Evolutionary conservation across 2,888 invertebrate species (phyloP).

Genomic region (Galerucella calmariensis): DNA sequence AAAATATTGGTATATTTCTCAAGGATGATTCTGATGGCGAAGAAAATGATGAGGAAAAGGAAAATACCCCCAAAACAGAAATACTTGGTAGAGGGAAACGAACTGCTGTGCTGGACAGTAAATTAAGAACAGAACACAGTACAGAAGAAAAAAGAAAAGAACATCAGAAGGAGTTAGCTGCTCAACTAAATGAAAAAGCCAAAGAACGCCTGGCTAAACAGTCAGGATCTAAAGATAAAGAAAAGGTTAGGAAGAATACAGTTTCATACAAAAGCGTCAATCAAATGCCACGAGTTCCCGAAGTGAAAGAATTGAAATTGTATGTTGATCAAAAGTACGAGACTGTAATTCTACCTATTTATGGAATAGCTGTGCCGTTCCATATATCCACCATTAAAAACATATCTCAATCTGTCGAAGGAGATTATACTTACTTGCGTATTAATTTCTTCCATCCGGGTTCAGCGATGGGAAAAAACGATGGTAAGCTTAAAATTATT

Average conservation of each 20-base stretch:
- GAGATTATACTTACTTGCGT: slow-evolving; percentile 97
- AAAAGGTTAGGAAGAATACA: slow-evolving; percentile 92
- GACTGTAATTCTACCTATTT: slow-evolving; percentile 97
- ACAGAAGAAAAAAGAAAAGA: slow-evolving; percentile 97
- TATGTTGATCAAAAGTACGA: slow-evolving; percentile 98
- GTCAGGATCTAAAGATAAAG: slow-evolving; percentile 84
- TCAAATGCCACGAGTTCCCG: slow-evolving; percentile 93
- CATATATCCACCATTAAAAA: slow-evolving; percentile 99
- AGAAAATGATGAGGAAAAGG: slow-evolving; percentile 81
- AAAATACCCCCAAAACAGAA: slow-evolving; percentile 72
- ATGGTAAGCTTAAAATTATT: slow-evolving; percentile 65
- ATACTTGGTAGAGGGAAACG: slow-evolving; percentile 83
- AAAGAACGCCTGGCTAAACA: slow-evolving; percentile 91
- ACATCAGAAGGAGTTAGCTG: slow-evolving; percentile 95
- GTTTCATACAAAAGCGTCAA: slow-evolving; percentile 93
- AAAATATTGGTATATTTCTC: slow-evolving; percentile 94
- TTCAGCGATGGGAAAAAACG: slow-evolving; percentile 93
- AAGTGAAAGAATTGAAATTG: slow-evolving; percentile 92
- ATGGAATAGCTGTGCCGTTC: slow-evolving; percentile 95
- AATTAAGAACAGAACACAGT: slow-evolving; percentile 92
- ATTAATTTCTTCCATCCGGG: slow-evolving; percentile 99
- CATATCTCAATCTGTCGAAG: slow-evolving; percentile 97
- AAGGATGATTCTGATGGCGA: slow-evolving; percentile 88
- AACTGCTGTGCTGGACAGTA: slow-evolving; percentile 92
- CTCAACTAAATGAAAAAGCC: slow-evolving; percentile 91